These are phyloP conservation scores for Hyphantria cunea DNA, from an alignment of 1,140 invertebrate species.

Conservation along the genomic window DNA sequence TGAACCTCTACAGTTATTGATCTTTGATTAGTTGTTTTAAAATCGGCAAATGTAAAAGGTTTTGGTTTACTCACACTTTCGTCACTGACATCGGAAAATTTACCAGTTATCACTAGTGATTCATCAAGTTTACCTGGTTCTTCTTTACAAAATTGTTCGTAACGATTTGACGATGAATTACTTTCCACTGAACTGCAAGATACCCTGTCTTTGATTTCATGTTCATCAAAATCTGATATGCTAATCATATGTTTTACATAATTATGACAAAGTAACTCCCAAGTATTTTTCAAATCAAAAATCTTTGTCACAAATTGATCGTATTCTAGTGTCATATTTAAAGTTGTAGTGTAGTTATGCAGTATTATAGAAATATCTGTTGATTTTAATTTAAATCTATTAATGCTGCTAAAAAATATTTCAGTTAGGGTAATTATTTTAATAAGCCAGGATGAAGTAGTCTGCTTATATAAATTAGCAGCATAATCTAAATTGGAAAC, in stretches of 20 bases:
- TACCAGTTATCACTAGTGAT: neutral
- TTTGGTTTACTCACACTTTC: conserved; percentile 60
- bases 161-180: conserved; percentile 78
- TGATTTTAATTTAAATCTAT: conserved; percentile 83
- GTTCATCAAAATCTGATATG: conserved; percentile 72
- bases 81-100: conserved; percentile 28
- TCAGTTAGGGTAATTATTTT: conserved; percentile 94
- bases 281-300: conserved; percentile 83
- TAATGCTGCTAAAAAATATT: conserved; percentile 86
- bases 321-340: conserved; percentile 80
- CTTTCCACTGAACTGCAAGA: conserved; percentile 72
- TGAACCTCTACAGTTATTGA: conserved; percentile 29
- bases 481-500: conserved; percentile 93
- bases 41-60: conserved; percentile 80
- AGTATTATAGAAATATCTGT: conserved; percentile 86
- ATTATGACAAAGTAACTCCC: conserved; percentile 82
- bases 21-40: conserved; percentile 58
- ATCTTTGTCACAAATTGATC: conserved; percentile 83
- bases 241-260: conserved; percentile 75
- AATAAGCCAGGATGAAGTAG: conserved; percentile 94
- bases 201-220: conserved; percentile 64
- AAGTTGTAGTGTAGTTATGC: conserved; percentile 80
- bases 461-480: conserved; percentile 95
- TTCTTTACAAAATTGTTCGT: conserved; percentile 74
- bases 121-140: conserved; percentile 36